A percentile compares a stretch with the other conserved stretches of the same genome.
Evolutionary conservation across 2,888 invertebrate species (phyloP).

Genomic region (Junonia oenone): DNA sequence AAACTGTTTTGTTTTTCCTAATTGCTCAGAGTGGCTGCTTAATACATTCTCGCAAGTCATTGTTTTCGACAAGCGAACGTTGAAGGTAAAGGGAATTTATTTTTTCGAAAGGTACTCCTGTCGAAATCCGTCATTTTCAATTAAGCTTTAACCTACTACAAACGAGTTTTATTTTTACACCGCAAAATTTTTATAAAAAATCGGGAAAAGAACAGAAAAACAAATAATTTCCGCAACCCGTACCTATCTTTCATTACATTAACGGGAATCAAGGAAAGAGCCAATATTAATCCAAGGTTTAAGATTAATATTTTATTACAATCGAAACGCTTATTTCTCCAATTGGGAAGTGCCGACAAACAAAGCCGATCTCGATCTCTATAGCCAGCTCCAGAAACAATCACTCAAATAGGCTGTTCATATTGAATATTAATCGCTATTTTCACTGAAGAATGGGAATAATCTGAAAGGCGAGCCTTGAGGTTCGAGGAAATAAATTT

Average conservation of each 20-base stretch:
- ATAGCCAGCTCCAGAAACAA: constrained; percentile 57
- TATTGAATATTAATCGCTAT: constrained; percentile 78
- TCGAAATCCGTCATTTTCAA: constrained; percentile 54
- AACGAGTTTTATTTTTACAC: neutral
- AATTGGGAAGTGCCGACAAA: constrained; percentile 50
- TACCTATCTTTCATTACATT: constrained; percentile 24
- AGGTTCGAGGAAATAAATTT: constrained; percentile 71
- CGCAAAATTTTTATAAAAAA: neutral
- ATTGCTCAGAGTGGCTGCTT: constrained; percentile 75
- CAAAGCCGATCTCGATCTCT: constrained; percentile 53
- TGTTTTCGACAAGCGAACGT: constrained; percentile 62
- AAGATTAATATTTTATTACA: constrained; percentile 50
- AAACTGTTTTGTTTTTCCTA: constrained; percentile 77
- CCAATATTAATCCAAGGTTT: constrained; percentile 36
- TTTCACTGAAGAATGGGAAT: constrained; percentile 72
- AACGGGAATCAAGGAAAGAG: constrained; percentile 24
- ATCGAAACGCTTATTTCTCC: constrained; percentile 54
- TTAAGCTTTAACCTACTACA: neutral
- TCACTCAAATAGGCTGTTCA: constrained; percentile 74
- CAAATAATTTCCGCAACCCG: constrained; percentile 3
- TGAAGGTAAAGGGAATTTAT: constrained; percentile 60
- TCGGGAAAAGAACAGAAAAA: neutral
- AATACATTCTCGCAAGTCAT: constrained; percentile 68
- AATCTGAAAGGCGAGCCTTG: constrained; percentile 62
- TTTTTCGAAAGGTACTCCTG: constrained; percentile 52